A percentile compares a stretch with the other conserved stretches of the same genome.
These are phyloP conservation scores for Stegana nigrithorax DNA, from an alignment of 2,888 invertebrate genomes.

Conservation along the genomic window DNA sequence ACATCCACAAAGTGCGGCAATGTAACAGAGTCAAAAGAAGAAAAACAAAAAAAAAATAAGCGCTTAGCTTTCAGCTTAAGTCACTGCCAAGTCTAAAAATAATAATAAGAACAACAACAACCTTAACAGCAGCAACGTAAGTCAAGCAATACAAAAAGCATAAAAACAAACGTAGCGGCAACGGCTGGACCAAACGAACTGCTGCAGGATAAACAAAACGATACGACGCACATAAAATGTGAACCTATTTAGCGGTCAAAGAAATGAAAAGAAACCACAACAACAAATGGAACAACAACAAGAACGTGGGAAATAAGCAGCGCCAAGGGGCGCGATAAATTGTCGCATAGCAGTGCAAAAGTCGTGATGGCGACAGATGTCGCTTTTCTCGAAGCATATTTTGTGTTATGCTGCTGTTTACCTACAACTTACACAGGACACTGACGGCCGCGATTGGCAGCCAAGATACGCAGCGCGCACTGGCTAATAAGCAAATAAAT, in stretches of 20 bases:
- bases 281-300: neutral
- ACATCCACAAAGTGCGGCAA: too few relatives aligned
- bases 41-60: neutral
- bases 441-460: neutral
- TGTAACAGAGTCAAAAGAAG: neutral
- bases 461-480: neutral
- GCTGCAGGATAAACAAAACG: neutral
- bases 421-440: neutral
- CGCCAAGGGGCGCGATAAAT: neutral
- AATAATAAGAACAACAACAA: neutral
- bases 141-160: too few relatives aligned
- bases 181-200: neutral
- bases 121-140: too few relatives aligned
- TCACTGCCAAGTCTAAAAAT: neutral
- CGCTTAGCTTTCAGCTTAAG: neutral
- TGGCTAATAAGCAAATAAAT: conserved; percentile 1
- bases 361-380: conserved; percentile 16
- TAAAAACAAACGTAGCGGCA: neutral
- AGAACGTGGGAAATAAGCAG: neutral
- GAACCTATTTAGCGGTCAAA: conserved; percentile 3
- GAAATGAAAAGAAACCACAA: neutral
- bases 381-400: neutral
- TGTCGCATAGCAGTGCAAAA: neutral
- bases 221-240: neutral
- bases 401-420: neutral